A percentile compares a stretch with the other conserved stretches of the same genome.
Evolutionary conservation across 2,797 vertebrate genomes (phyloP).

Genomic region (Ceryle rudis): DNA sequence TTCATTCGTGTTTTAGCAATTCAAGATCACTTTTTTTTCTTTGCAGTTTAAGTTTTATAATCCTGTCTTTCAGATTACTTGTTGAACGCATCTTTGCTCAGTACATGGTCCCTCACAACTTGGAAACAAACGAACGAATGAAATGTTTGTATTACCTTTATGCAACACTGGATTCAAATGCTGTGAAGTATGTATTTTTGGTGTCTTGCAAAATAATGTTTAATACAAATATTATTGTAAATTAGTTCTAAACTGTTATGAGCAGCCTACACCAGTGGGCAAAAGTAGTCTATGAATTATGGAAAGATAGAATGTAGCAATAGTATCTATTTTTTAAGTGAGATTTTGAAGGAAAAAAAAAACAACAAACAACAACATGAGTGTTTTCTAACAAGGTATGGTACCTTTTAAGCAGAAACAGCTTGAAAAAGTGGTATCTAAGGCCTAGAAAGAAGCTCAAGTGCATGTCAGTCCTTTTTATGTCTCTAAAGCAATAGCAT

Average conservation of each 20-base stretch:
- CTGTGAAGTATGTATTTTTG: conserved; percentile 89
- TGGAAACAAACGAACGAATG: conserved; percentile 95
- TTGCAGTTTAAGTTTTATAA: not conserved
- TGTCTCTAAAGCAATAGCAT: not conserved
- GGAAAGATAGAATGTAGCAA: not conserved
- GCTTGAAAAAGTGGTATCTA: not conserved
- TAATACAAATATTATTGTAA: not conserved
- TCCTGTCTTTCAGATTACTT: conserved; percentile 84
- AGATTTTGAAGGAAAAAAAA: not conserved
- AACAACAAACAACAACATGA: too few relatives aligned
- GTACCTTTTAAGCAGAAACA: not conserved
- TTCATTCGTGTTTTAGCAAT: not conserved
- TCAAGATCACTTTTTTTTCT: not conserved
- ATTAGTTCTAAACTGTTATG: not conserved
- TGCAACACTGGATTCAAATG: conserved; percentile 93
- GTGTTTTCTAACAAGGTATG: not conserved
- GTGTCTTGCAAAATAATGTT: not conserved
- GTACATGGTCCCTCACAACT: conserved; percentile 97
- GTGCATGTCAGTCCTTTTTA: not conserved
- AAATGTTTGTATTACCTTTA: conserved; percentile 98
- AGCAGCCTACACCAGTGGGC: not conserved
- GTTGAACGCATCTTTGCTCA: conserved; percentile 98
- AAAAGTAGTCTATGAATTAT: not conserved
- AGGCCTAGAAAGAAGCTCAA: not conserved
- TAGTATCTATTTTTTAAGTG: not conserved